Conservation (phyloP, 2,888 invertebrate species). For the Aradus depressus region DNA sequence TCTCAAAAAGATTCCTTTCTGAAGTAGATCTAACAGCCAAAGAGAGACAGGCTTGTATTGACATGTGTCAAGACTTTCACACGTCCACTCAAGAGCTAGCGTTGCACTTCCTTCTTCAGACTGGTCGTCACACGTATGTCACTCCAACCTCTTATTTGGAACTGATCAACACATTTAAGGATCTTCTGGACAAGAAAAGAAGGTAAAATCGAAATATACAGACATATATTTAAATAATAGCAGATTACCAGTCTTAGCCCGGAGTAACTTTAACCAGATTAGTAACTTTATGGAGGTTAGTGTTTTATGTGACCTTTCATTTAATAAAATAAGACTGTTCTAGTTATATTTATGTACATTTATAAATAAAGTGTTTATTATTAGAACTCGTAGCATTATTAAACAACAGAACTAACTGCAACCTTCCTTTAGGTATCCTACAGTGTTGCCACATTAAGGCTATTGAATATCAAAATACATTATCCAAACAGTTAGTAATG, state of each 20-base stretch:
- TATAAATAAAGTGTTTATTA: too few relatives aligned
- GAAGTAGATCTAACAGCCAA: conserved; percentile 64
- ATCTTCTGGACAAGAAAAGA: conserved; percentile 62
- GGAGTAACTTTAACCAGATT: too few relatives aligned
- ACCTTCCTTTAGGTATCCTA: too few relatives aligned
- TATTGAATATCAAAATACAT: too few relatives aligned
- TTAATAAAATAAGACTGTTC: too few relatives aligned
- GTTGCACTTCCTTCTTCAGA: conserved; percentile 48
- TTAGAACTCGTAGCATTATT: too few relatives aligned
- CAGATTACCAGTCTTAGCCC: not conserved
- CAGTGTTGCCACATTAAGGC: too few relatives aligned
- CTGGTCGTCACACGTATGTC: conserved; percentile 74
- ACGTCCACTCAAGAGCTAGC: conserved; percentile 66
- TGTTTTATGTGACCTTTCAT: too few relatives aligned
- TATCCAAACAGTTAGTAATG: too few relatives aligned
- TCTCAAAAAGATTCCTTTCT: conserved; percentile 69
- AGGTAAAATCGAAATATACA: conserved; percentile 38
- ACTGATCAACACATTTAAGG: conserved; percentile 80
- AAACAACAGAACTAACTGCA: too few relatives aligned
- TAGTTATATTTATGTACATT: too few relatives aligned
- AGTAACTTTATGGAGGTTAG: too few relatives aligned
- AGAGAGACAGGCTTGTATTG: conserved; percentile 66
- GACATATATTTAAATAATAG: not conserved
- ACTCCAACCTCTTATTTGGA: conserved; percentile 90
- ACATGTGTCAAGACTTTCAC: conserved; percentile 84